These are phyloP conservation scores for Gymnothorax javanicus DNA, from an alignment of 2,797 vertebrate genomes.

Conservation along the genomic window DNA sequence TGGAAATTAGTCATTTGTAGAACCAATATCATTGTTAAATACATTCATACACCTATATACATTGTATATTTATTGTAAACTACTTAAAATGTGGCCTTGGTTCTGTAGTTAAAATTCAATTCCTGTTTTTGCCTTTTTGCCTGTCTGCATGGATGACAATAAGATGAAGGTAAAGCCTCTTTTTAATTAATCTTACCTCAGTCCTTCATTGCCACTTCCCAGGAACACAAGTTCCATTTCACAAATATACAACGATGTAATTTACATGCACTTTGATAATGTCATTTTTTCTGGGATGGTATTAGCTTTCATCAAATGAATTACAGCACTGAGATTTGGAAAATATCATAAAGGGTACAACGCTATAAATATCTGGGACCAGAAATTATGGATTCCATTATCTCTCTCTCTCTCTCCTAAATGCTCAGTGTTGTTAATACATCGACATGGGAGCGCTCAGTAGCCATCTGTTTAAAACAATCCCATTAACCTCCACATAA, in stretches of 20 bases:
- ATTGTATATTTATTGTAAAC: not conserved
- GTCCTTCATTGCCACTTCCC: slow-evolving; percentile 62
- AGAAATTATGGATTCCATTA: not conserved
- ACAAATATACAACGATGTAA: not conserved
- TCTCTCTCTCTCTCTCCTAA: not conserved
- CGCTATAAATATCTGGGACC: not conserved
- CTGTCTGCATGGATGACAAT: slow-evolving; percentile 72
- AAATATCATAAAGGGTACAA: not conserved
- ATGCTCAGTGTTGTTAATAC: not conserved
- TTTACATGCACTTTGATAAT: not conserved
- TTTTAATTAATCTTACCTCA: slow-evolving; percentile 35
- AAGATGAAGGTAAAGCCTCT: slow-evolving; percentile 79
- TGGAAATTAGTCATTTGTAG: no score
- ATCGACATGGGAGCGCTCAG: not conserved
- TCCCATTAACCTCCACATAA: not conserved
- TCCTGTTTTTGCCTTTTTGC: slow-evolving; percentile 69
- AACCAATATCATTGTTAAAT: no score
- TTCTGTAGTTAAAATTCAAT: slow-evolving; percentile 65
- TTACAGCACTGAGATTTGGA: not conserved
- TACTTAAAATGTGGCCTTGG: slow-evolving; percentile 9
- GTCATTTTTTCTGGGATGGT: not conserved
- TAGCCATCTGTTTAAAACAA: not conserved
- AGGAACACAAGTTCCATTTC: slow-evolving; percentile 24
- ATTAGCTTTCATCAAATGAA: not conserved
- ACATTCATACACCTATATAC: no score